These are phyloP conservation scores for Ctenodactylus gundi DNA, from an alignment of 2,113 vertebrate genomes.

Conservation along the genomic window DNA sequence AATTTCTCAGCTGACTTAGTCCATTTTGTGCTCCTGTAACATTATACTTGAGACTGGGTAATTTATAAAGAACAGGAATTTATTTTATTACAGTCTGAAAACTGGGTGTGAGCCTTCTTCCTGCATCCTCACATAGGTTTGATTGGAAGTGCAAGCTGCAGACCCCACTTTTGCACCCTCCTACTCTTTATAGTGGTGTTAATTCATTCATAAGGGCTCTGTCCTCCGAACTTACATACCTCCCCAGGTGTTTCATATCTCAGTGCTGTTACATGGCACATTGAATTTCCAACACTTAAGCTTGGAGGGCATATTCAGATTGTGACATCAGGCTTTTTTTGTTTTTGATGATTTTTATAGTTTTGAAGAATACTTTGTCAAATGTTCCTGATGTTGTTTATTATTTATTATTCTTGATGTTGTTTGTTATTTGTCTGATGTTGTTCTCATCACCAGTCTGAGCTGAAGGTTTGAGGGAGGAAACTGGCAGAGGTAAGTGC, in stretches of 20 bases:
- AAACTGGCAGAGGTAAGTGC: not conserved
- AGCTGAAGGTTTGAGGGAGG: not conserved
- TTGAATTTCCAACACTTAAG: not conserved
- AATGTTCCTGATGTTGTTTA: no score
- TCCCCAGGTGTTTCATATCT: not conserved
- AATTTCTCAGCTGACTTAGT: not conserved
- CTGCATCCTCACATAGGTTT: not conserved
- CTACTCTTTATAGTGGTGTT: not conserved
- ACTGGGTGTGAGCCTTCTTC: not conserved
- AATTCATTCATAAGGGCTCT: not conserved
- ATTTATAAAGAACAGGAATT: not conserved
- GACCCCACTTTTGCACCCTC: not conserved
- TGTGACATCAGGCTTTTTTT: not conserved
- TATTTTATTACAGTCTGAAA: not conserved
- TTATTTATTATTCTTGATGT: no score
- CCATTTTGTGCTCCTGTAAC: not conserved
- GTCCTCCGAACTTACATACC: not conserved
- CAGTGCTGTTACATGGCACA: not conserved
- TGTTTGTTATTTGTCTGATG: no score
- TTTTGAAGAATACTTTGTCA: not conserved
- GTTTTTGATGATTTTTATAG: not conserved
- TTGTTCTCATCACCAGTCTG: not conserved
- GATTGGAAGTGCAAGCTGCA: not conserved
- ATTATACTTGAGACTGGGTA: not conserved
- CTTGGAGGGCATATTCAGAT: not conserved